These are phyloP conservation scores for Aphaenogaster floridana DNA, from an alignment of 1,140 invertebrate genomes.

Conservation along the genomic window DNA sequence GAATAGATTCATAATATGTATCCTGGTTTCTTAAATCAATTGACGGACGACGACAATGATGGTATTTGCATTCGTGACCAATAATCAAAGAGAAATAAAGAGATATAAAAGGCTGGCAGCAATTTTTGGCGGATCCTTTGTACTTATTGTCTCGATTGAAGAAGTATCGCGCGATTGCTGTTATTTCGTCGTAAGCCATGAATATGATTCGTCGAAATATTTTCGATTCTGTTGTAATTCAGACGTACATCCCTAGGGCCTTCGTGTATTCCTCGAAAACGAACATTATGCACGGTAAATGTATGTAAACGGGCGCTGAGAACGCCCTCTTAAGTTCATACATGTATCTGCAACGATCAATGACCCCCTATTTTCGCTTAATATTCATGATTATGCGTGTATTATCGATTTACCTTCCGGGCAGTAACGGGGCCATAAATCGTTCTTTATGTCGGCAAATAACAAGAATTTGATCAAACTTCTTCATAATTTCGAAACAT, in stretches of 20 bases:
- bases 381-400: slow-evolving; percentile 15
- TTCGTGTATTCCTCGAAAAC: background rate
- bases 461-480: background rate
- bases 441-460: background rate
- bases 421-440: slow-evolving; percentile 47
- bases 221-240: background rate
- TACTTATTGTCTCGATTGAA: background rate
- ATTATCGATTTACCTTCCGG: slow-evolving; percentile 48
- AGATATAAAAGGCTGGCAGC: background rate
- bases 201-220: no score
- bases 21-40: background rate
- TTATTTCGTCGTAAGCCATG: background rate
- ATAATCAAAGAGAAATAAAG: background rate
- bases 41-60: no score
- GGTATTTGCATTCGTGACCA: no score
- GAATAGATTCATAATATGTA: no score
- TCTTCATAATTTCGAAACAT: background rate
- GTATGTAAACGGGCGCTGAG: slow-evolving; percentile 11
- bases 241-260: background rate
- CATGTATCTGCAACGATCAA: background rate
- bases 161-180: background rate
- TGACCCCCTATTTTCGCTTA: slow-evolving; percentile 42
- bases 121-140: background rate
- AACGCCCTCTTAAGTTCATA: slow-evolving; percentile 6
- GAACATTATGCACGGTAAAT: slow-evolving; percentile 22